Percentiles rank a stretch among this genome's conserved stretches.
Evolutionary conservation across 1,140 invertebrate genomes (phyloP).

Genomic region (Drosophila pectinifera): DNA sequence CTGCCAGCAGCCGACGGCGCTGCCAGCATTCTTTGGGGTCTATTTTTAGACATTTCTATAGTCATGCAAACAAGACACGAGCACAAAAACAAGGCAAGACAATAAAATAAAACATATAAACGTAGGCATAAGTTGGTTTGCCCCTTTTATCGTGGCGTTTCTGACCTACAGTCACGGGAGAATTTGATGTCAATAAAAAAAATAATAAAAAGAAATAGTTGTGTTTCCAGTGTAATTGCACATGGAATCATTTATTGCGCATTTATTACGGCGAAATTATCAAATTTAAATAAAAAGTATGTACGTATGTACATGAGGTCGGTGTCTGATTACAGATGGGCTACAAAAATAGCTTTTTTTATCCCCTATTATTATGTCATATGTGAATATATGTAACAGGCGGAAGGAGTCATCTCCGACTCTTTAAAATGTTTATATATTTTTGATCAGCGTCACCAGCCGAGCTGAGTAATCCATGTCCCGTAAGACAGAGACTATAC

Average conservation of each 20-base stretch:
- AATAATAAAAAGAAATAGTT: not conserved
- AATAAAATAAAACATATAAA: conserved; percentile 31
- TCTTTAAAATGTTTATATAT: no score
- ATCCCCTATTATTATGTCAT: no score
- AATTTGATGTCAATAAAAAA: not conserved
- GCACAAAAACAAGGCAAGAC: conserved; percentile 16
- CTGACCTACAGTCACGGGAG: not conserved
- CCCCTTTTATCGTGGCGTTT: not conserved
- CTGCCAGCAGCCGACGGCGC: not conserved
- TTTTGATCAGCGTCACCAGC: no score
- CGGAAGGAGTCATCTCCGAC: no score
- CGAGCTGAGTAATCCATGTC: no score
- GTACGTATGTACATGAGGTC: no score
- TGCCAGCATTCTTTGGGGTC: conserved; percentile 23
- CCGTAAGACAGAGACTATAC: no score
- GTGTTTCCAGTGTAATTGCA: not conserved
- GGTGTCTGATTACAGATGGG: no score
- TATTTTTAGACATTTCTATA: conserved; percentile 72
- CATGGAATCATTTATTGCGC: not conserved
- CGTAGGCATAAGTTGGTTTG: conserved; percentile 27
- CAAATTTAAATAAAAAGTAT: no score
- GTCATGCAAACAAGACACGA: conserved; percentile 56
- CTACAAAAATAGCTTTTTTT: no score
- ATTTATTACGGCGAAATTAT: no score
- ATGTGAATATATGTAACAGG: no score